A percentile compares a stretch with the other conserved stretches of the same genome.
Conservation (phyloP, 2,113 vertebrate species). For the Lepisosteus oculatus region DNA sequence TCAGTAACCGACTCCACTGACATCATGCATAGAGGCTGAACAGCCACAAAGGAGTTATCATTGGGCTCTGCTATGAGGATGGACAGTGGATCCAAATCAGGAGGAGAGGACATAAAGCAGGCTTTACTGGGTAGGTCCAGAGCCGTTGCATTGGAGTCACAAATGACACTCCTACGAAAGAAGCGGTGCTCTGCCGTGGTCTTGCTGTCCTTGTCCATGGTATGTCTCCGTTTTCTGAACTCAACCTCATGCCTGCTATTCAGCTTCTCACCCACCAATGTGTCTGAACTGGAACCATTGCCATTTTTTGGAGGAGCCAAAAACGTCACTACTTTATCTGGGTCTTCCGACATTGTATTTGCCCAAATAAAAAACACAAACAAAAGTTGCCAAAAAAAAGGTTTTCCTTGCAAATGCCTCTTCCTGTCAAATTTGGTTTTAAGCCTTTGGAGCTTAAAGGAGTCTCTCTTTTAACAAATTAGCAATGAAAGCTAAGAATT, state of each 20-base stretch:
- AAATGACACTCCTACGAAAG: slow-evolving; percentile 94
- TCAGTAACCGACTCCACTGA: slow-evolving; percentile 24
- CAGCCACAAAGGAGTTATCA: slow-evolving; percentile 21
- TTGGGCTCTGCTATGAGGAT: slow-evolving; percentile 11
- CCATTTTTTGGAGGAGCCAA: slow-evolving; percentile 77
- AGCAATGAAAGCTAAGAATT: slow-evolving; percentile 49
- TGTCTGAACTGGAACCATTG: slow-evolving; percentile 87
- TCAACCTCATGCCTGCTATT: slow-evolving; percentile 50
- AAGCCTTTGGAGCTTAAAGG: background rate
- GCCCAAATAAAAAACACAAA: slow-evolving; percentile 4
- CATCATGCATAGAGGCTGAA: slow-evolving; percentile 11
- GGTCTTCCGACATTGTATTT: slow-evolving; percentile 66
- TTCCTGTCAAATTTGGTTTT: slow-evolving; percentile 3
- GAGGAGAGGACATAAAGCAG: slow-evolving; percentile 65
- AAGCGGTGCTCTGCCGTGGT: slow-evolving; percentile 85
- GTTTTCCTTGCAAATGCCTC: slow-evolving; percentile 19
- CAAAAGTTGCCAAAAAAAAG: slow-evolving; percentile 30
- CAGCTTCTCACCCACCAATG: slow-evolving; percentile 74
- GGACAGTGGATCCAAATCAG: slow-evolving; percentile 49
- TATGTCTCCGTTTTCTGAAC: slow-evolving; percentile 89
- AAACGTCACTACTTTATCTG: slow-evolving; percentile 56
- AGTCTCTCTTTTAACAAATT: slow-evolving; percentile 33
- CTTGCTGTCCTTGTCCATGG: slow-evolving; percentile 94
- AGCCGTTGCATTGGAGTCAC: slow-evolving; percentile 92
- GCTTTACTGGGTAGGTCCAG: slow-evolving; percentile 88